Evolutionary conservation across 2,888 invertebrate species (phyloP).

Genomic region (Caenorhabditis sulstoni): DNA sequence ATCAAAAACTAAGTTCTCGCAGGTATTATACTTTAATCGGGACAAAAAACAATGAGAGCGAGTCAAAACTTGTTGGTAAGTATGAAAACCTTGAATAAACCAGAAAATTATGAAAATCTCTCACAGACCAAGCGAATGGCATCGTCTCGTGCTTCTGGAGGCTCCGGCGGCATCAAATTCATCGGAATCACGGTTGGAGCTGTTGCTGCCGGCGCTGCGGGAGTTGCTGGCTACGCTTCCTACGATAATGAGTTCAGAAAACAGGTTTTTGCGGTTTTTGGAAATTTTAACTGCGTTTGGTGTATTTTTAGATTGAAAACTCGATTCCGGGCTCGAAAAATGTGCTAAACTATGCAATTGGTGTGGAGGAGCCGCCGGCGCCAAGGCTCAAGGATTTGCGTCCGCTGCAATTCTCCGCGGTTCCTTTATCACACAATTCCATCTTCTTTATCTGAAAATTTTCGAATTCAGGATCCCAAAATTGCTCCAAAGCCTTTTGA

Average conservation of each 20-base stretch:
- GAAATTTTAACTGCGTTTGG: background rate
- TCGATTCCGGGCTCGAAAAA: slow-evolving; percentile 41
- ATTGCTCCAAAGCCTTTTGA: slow-evolving; percentile 45
- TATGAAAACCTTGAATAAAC: background rate
- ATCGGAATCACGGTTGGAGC: slow-evolving; percentile 32
- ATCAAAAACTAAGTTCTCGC: no score
- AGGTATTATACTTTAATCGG: no score
- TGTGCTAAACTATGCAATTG: slow-evolving; percentile 50
- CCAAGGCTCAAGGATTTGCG: slow-evolving; percentile 40
- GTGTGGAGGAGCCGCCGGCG: slow-evolving; percentile 40
- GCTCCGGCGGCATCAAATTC: slow-evolving; percentile 44
- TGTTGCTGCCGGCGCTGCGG: slow-evolving; percentile 37
- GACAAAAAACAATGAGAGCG: slow-evolving; percentile 23
- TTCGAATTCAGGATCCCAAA: slow-evolving; percentile 31
- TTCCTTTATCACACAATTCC: background rate
- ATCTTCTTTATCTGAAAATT: no score
- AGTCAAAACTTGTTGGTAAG: slow-evolving; percentile 42
- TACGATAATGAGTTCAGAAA: slow-evolving; percentile 51
- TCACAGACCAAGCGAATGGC: slow-evolving; percentile 38
- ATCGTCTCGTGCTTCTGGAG: slow-evolving; percentile 26
- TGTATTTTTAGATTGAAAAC: slow-evolving; percentile 28
- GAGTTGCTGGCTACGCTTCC: slow-evolving; percentile 53
- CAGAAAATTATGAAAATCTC: background rate
- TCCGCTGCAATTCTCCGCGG: slow-evolving; percentile 34
- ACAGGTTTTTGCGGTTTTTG: slow-evolving; percentile 13